phyloP scores from a whole-genome alignment of 2,113 vertebrate species.

The Collichthys lucidus region DNA sequence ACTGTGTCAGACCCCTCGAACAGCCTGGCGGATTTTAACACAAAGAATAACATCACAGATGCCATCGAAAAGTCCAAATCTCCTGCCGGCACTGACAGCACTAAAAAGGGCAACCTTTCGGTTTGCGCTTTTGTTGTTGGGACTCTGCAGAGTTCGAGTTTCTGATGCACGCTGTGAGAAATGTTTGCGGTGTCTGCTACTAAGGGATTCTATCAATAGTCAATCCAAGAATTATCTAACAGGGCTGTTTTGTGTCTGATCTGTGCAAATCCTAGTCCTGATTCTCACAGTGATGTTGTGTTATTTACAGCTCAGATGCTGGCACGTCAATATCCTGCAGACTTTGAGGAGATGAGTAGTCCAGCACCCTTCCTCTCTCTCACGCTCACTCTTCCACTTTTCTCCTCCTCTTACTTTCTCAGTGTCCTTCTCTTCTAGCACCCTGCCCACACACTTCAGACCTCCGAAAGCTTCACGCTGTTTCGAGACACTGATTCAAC shows the following conservation, averaged over 20 bases:
- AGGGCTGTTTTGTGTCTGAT: constrained; percentile 11
- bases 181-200: constrained; percentile 12
- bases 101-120: constrained; percentile 42
- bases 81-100: constrained; percentile 38
- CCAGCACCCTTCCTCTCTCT: constrained; percentile 6
- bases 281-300: constrained; percentile 23
- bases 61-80: constrained; percentile 46
- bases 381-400: neutral
- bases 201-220: constrained; percentile 36
- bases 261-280: neutral
- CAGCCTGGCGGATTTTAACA: constrained; percentile 24
- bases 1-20: constrained; percentile 43
- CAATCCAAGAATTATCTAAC: constrained; percentile 27
- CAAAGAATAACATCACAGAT: constrained; percentile 43
- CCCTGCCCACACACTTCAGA: constrained; percentile 17
- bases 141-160: constrained; percentile 10
- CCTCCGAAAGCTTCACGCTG: neutral
- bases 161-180: constrained; percentile 53
- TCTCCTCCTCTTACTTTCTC: constrained; percentile 1
- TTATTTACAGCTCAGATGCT: constrained; percentile 35
- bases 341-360: neutral
- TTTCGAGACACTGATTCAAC: constrained; percentile 26
- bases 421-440: neutral
- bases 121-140: constrained; percentile 29
- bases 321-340: neutral